Conservation (phyloP, 35 echinoderm and acorn worm genomes). For the Amphiura filiformis region DNA sequence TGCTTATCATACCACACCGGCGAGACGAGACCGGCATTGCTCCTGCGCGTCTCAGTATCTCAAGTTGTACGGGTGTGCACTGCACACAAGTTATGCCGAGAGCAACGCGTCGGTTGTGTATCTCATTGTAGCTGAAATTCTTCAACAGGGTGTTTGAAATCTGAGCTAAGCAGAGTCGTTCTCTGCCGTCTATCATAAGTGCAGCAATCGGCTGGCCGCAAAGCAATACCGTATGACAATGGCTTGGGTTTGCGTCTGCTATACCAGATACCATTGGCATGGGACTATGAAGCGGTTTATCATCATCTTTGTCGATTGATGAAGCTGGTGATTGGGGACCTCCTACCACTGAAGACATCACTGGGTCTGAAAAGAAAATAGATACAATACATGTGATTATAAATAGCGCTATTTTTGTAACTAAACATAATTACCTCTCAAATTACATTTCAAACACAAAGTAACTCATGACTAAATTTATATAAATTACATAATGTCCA, state of each 20-base stretch:
- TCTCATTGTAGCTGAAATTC: conserved; percentile 97
- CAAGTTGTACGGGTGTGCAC: conserved; percentile 94
- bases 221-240: conserved; percentile 81
- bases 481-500: no score
- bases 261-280: no score
- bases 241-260: background rate
- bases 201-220: conserved; percentile 83
- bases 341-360: no score
- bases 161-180: conserved; percentile 88
- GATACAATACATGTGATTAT: no score
- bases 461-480: no score
- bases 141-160: conserved; percentile 98
- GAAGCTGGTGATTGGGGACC: no score
- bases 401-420: no score
- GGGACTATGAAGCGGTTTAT: no score
- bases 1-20: conserved; percentile 98
- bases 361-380: no score
- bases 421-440: no score
- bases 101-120: conserved; percentile 93
- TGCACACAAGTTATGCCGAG: conserved; percentile 80
- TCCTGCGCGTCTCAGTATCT: conserved; percentile 82
- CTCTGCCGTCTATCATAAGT: conserved; percentile 83
- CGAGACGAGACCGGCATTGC: conserved; percentile 94
- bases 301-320: no score
- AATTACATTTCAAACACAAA: no score